phyloP scores from a whole-genome alignment of 1,140 invertebrate genomes.

The Plectrocnemia conspersa region DNA sequence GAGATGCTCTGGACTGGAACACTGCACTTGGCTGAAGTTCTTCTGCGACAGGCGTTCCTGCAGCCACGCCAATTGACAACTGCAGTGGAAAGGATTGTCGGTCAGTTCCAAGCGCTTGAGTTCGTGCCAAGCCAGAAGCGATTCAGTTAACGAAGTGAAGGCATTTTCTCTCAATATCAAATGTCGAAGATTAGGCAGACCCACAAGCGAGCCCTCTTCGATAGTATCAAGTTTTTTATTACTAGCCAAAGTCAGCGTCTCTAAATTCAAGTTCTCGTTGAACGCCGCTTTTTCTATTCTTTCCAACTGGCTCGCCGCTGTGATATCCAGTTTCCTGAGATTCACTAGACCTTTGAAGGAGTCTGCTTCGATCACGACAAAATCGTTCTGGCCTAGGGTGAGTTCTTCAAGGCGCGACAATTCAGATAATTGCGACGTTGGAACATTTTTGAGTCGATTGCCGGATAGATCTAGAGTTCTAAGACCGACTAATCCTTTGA shows the following conservation, averaged over 20 bases:
- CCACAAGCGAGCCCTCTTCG: constrained; percentile 69
- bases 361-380: constrained; percentile 60
- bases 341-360: constrained; percentile 73
- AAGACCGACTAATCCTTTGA: constrained; percentile 68
- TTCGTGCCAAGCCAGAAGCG: constrained; percentile 72
- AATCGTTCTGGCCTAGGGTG: constrained; percentile 77
- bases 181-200: constrained; percentile 70
- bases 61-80: constrained; percentile 75
- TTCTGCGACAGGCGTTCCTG: constrained; percentile 66
- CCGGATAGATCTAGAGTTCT: constrained; percentile 71
- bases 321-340: constrained; percentile 70
- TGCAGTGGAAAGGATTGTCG: constrained; percentile 79
- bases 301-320: constrained; percentile 65
- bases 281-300: constrained; percentile 72
- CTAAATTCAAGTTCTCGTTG: constrained; percentile 72
- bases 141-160: constrained; percentile 67
- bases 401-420: constrained; percentile 73
- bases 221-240: constrained; percentile 68
- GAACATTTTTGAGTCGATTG: constrained; percentile 69
- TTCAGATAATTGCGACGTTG: constrained; percentile 67
- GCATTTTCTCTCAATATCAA: constrained; percentile 75
- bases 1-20: constrained; percentile 64
- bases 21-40: constrained; percentile 71
- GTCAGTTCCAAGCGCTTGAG: constrained; percentile 70
- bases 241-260: constrained; percentile 67